Percentiles rank a stretch among this genome's conserved stretches.
Evolutionary conservation across 2,113 vertebrate species (phyloP).

Genomic region (Etia nguti): DNA sequence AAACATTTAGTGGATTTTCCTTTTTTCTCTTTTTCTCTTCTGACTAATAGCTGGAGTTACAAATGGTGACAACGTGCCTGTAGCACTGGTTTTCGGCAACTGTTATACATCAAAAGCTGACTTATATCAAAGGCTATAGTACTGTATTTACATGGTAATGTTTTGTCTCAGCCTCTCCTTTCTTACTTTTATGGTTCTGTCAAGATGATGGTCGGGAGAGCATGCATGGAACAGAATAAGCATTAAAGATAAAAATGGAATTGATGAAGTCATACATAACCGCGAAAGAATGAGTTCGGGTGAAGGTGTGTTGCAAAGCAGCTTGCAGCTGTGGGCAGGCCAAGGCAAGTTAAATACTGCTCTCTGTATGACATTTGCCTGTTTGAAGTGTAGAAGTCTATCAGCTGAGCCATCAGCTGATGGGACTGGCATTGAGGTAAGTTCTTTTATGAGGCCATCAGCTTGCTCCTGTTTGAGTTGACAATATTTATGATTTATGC

Average conservation of each 20-base stretch:
- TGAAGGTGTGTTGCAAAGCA: not conserved
- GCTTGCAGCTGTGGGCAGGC: not conserved
- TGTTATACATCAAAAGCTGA: not conserved
- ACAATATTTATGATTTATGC: not conserved
- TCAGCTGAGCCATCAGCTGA: not conserved
- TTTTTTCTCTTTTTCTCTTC: not conserved
- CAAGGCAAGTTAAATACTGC: not conserved
- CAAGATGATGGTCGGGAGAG: not conserved
- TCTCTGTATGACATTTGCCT: not conserved
- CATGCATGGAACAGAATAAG: not conserved
- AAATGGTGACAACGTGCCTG: not conserved
- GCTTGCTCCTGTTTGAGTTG: not conserved
- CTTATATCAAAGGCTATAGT: not conserved
- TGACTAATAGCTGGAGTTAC: not conserved
- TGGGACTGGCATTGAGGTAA: not conserved
- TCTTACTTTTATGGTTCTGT: not conserved
- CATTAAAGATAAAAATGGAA: not conserved
- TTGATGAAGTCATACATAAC: not conserved
- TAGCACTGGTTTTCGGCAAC: not conserved
- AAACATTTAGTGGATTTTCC: not conserved
- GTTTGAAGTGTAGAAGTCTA: not conserved
- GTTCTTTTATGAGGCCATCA: not conserved
- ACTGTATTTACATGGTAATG: not conserved
- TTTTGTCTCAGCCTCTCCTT: not conserved
- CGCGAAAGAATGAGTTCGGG: not conserved